A percentile compares a stretch with the other conserved stretches of the same genome.
Conservation (phyloP, 2,888 invertebrate species). For the Scaptomyza tumidula region DNA sequence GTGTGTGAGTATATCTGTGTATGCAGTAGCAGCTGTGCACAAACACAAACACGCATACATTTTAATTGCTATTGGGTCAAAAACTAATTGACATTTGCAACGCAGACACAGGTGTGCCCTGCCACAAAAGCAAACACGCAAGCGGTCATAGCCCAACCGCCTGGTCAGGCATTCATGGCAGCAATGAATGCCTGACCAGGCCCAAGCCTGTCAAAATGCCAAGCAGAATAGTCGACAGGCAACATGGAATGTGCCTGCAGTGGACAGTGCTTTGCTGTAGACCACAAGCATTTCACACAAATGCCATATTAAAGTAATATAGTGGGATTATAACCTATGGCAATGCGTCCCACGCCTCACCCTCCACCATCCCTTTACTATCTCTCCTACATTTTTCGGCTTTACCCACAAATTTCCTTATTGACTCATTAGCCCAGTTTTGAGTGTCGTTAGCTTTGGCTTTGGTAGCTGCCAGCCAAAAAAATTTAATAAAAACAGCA, state of each 20-base stretch:
- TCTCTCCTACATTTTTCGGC: constrained; percentile 22
- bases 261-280: constrained; percentile 4
- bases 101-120: constrained; percentile 65
- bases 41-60: constrained; percentile 21
- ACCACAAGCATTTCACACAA: constrained; percentile 41
- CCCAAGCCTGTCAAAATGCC: constrained; percentile 48
- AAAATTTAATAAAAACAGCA: constrained; percentile 68
- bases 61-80: constrained; percentile 65
- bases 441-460: constrained; percentile 64
- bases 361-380: not conserved
- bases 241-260: constrained; percentile 16
- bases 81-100: constrained; percentile 71
- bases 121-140: constrained; percentile 41
- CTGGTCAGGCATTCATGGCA: too few relatives aligned
- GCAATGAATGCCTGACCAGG: not conserved
- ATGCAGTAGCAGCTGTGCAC: constrained; percentile 35
- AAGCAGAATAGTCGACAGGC: constrained; percentile 38
- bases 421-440: constrained; percentile 77
- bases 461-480: constrained; percentile 39
- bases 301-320: constrained; percentile 75
- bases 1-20: not conserved
- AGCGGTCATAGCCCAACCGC: constrained; percentile 1
- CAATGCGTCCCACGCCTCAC: not conserved
- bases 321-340: constrained; percentile 62
- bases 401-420: constrained; percentile 63